Base-by-base conservation (phyloP, 92 coral and sea anemone species). In the Epizoanthus fatuus region DNA sequence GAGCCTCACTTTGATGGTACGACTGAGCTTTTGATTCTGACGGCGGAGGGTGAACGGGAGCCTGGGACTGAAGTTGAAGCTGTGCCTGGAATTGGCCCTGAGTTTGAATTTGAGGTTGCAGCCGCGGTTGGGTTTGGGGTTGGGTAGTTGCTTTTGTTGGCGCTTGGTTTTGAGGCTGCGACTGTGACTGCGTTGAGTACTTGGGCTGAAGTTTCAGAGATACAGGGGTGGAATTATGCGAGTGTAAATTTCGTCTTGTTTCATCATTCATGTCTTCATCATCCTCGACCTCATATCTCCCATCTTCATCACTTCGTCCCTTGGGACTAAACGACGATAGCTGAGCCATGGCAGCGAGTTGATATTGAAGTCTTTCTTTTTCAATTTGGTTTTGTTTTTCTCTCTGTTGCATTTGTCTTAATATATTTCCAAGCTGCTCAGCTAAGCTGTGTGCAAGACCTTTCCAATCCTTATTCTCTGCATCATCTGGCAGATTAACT, bases 361-460 rank as follows among this genome's bases (percentile, higher is more conserved):
- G 63, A 32, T 72, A 84, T 71, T 77, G 63, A 60, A 84, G 69
- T 79, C 57, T 80, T 17, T 32, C 86, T 60, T 90, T 83, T 25
- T 89, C 89, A 40, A 81, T 54, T 19, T 72, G 65, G 59, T 66
- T 81, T 87, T 86, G 81, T 68, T 58, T 81, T 79, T 92, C 69
- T 65, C 92, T 49, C 62, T 71, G 81, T 69, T 85, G 78, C 93
- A 89, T 86, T n/a, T 79, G 93, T 55, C 67, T 89, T 53, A 89
- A 56, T 13, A 85, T 88, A 6, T 11, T 71, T 55, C 81, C 82
- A 2, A 89, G 78, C 39, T 89, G 86, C 19, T 56, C 52, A 0
- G 93, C 93, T 16, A 89, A 90, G 62, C 47, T 60, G 17, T 67
- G 93, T 38, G 93, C 93, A 11, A 89, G 75, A 38, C 32, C 66